Evolutionary conservation across 1,140 invertebrate species (phyloP).

Genomic region (Sycobia sp.): DNA sequence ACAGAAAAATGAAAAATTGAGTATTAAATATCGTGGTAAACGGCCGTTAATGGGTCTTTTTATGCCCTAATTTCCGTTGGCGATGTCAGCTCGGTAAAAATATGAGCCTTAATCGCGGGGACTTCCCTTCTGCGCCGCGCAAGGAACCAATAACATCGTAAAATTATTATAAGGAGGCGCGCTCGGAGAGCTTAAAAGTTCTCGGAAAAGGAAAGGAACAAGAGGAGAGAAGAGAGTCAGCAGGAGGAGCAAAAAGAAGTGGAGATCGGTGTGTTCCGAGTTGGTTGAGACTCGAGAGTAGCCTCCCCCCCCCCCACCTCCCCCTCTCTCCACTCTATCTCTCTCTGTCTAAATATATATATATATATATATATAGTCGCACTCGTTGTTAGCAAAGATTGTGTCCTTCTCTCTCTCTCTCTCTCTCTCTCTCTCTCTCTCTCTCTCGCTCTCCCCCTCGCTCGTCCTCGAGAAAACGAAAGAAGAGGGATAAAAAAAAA

Average conservation of each 20-base stretch:
- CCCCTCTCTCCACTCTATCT: too few relatives aligned
- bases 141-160: constrained; percentile 8
- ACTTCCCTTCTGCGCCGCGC: too few relatives aligned
- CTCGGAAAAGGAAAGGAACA: neutral
- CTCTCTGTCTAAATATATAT: too few relatives aligned
- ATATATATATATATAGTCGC: too few relatives aligned
- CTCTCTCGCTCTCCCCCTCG: too few relatives aligned
- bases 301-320: too few relatives aligned
- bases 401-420: too few relatives aligned
- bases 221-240: too few relatives aligned
- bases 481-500: constrained; percentile 18
- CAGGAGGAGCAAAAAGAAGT: too few relatives aligned
- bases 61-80: neutral
- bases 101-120: neutral
- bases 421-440: too few relatives aligned
- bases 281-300: neutral
- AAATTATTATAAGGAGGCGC: constrained; percentile 17
- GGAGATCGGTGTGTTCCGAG: constrained; percentile 2
- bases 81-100: neutral
- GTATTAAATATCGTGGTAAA: constrained; percentile 1
- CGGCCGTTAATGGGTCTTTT: neutral
- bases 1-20: too few relatives aligned
- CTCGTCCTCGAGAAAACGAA: constrained; percentile 12
- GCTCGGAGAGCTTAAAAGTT: constrained; percentile 8
- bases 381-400: too few relatives aligned